A percentile compares a stretch with the other conserved stretches of the same genome.
These are phyloP conservation scores for Physocephala rufipes DNA, from an alignment of 2,888 invertebrate genomes.

Conservation along the genomic window DNA sequence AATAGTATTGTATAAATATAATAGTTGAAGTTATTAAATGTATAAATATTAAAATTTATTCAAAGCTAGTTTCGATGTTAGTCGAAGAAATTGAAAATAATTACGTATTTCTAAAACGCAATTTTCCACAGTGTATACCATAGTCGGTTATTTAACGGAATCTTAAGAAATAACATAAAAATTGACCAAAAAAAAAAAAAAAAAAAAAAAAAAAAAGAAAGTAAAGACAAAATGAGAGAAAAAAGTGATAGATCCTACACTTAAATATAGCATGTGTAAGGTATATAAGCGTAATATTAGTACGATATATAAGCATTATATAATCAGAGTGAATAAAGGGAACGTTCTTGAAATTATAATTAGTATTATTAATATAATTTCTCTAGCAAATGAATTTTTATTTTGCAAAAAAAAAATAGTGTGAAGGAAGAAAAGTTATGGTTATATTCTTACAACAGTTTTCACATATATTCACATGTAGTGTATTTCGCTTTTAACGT, in stretches of 20 bases:
- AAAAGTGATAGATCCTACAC: not conserved
- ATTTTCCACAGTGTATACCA: slow-evolving; percentile 21
- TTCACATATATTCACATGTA: too few species aligned
- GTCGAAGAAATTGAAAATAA: not conserved
- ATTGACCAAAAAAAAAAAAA: slow-evolving; percentile 17
- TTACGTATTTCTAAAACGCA: too few species aligned
- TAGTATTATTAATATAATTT: not conserved
- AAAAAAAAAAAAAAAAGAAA: slow-evolving; percentile 23
- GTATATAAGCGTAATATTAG: not conserved
- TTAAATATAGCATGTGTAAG: not conserved
- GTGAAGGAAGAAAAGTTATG: not conserved
- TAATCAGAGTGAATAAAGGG: not conserved
- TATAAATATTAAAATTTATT: slow-evolving; percentile 31
- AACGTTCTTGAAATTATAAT: slow-evolving; percentile 1
- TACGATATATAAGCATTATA: slow-evolving; percentile 1
- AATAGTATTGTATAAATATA: not conserved
- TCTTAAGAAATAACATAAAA: not conserved
- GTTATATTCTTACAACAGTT: too few species aligned
- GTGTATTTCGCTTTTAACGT: too few species aligned
- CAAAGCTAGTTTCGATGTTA: not conserved
- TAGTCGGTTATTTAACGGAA: not conserved
- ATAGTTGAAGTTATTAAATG: slow-evolving; percentile 15
- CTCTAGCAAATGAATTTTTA: not conserved
- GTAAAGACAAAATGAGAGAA: slow-evolving; percentile 2
- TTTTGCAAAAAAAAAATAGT: not conserved